Evolutionary conservation across 1,140 invertebrate genomes (phyloP).

Genomic region (Dolichoris vasculosae): DNA sequence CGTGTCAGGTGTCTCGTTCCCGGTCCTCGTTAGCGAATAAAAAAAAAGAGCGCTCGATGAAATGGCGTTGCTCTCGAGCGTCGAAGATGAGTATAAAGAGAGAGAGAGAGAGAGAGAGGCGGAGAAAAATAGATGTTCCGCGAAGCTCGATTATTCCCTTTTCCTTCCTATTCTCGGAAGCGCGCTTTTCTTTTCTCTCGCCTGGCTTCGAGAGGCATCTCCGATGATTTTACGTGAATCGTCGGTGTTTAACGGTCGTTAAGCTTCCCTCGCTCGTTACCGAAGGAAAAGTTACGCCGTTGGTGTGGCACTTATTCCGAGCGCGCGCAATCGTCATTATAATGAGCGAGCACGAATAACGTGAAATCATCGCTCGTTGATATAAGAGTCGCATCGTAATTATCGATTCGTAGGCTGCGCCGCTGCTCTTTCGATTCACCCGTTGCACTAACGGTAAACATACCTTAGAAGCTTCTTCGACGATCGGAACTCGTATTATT

Average conservation of each 20-base stretch:
- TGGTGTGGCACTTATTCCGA: background rate
- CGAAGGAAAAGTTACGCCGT: background rate
- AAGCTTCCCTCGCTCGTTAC: no score
- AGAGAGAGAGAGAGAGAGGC: background rate
- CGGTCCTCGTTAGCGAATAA: slow-evolving; percentile 37
- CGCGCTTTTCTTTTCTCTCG: background rate
- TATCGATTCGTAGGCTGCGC: slow-evolving; percentile 23
- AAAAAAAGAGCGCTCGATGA: background rate
- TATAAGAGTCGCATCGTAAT: slow-evolving; percentile 15
- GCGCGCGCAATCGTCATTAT: no score
- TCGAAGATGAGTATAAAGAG: background rate
- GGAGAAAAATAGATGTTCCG: background rate
- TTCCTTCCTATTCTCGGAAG: slow-evolving; percentile 24
- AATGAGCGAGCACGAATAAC: background rate
- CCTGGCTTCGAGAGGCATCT: no score
- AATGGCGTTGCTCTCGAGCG: slow-evolving; percentile 32
- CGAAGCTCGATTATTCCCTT: background rate
- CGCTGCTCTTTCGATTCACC: background rate
- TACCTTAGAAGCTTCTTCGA: background rate
- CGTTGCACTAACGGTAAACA: slow-evolving; percentile 31
- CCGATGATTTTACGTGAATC: no score
- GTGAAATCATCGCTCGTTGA: slow-evolving; percentile 43
- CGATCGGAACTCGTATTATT: background rate
- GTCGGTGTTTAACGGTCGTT: no score
- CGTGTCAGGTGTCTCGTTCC: slow-evolving; percentile 2